These are phyloP conservation scores for Trissolcus brochymenae DNA, from an alignment of 2,888 invertebrate genomes.

Conservation along the genomic window DNA sequence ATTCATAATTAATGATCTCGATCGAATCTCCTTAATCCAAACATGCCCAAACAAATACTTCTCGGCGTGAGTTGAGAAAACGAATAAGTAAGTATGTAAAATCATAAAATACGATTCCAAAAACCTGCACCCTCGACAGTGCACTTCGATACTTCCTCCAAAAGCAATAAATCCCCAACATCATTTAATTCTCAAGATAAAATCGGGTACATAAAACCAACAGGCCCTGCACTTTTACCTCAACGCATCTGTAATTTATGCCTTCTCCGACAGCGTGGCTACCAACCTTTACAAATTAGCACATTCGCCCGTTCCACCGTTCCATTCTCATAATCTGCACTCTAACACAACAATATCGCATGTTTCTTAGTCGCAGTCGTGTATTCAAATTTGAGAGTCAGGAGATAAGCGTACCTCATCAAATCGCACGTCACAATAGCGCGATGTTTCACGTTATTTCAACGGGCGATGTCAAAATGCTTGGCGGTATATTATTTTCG, in stretches of 20 bases:
- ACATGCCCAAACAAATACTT: conserved; percentile 15
- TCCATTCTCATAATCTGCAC: conserved; percentile 13
- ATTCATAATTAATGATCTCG: not conserved
- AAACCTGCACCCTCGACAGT: conserved; percentile 3
- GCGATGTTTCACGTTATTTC: conserved; percentile 1
- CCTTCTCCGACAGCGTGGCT: conserved; percentile 9
- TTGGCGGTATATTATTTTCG: conserved; percentile 19
- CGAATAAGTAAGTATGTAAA: not conserved
- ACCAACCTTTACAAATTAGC: conserved; percentile 43
- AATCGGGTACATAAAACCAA: conserved; percentile 23
- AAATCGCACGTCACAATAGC: conserved; percentile 14
- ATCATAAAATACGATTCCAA: conserved; percentile 22
- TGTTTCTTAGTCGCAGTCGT: conserved; percentile 27
- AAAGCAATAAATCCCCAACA: conserved; percentile 30
- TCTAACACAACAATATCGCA: conserved; percentile 17
- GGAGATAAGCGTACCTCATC: conserved; percentile 31
- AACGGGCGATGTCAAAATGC: conserved; percentile 30
- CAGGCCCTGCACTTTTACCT: conserved; percentile 22
- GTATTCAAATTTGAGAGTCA: conserved; percentile 24
- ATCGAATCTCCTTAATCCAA: conserved; percentile 1
- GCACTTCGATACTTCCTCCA: conserved; percentile 24
- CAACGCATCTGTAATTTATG: conserved; percentile 25
- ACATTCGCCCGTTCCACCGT: conserved; percentile 28
- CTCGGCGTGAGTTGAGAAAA: no score
- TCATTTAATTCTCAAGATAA: conserved; percentile 43